Base-by-base conservation (phyloP, 2,797 vertebrate genomes). In the Lophius americanus region DNA sequence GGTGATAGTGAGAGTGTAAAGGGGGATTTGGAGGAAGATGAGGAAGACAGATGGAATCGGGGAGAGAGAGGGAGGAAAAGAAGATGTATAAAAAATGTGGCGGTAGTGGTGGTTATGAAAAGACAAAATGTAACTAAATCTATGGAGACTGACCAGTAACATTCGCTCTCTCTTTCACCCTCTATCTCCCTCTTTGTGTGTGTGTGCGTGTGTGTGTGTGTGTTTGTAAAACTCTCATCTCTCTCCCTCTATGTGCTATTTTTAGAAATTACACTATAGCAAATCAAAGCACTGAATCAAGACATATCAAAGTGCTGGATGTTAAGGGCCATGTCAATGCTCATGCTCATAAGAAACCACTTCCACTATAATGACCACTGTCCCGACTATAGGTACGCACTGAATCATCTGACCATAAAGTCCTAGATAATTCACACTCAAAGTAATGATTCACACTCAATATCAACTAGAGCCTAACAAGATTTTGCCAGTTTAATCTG, bases 221-320 rank as follows among this genome's bases (percentile, higher is more conserved):
- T 4, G 39, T 2, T 2, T 4, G 39, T 6, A 9, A 41, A 9
- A 41, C 6, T 49, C 76, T 60, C n/a, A 53, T 58, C n/a, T 67
- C 55, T 48, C 35, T 76, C 67, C 67, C 83, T 53, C 80, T 54
- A 49, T 4, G 12, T 43, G 78, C 86, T 94, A 93, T 94, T 93
- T 94, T 92, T 94, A 93, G 92, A 88, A 85, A 70, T 84, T 79
- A 81, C 78, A 81, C 71, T 67, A 75, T 69, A 9, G 65, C 84
- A 85, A 92, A 90, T 89, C 86, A 91, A 90, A 89, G 87, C 81
- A 57, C 61, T 67, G 64, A 91, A 91, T 92, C 88, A 90, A 91
- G 91, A 84, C 77, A 86, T 86, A 79, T 81, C 85, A 90, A 89
- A 89, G 83, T 88, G 81, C 70, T 77, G 78, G 68, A 86, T 83